Evolutionary conservation across 2,113 vertebrate species (phyloP).

Genomic region (Oreochromis tanganicae): DNA sequence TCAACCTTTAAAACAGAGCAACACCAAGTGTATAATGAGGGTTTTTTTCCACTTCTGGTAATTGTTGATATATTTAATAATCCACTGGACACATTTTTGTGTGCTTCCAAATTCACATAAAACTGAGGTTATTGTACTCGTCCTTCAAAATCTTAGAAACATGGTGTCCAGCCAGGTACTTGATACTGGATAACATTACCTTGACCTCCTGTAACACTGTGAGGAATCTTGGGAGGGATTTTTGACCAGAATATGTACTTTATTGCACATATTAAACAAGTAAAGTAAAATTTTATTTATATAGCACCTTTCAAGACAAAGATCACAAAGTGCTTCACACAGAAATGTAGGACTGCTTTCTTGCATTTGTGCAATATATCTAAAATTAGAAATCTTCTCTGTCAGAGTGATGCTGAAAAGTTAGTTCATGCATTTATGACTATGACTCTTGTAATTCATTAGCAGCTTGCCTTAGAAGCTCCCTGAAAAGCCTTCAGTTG

Average conservation of each 20-base stretch:
- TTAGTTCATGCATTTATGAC: background rate
- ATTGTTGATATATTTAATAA: background rate
- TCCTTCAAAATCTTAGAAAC: background rate
- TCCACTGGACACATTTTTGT: background rate
- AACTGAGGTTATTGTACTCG: background rate
- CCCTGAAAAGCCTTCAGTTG: background rate
- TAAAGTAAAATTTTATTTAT: background rate
- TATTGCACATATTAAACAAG: background rate
- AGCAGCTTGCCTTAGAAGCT: background rate
- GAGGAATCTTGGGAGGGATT: too few species aligned
- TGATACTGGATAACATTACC: too few species aligned
- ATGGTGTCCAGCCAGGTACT: too few species aligned
- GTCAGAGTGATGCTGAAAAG: background rate
- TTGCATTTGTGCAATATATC: background rate
- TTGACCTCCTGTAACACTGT: too few species aligned
- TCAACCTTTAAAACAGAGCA: background rate
- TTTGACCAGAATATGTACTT: background rate
- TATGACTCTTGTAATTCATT: background rate
- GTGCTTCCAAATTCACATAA: background rate
- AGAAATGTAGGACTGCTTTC: background rate
- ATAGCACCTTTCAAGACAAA: background rate
- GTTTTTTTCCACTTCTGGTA: fast-evolving
- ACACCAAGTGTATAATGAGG: background rate
- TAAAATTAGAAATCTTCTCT: background rate
- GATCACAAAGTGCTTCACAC: background rate